Base-by-base conservation (phyloP, 2,113 vertebrate genomes). In the Poeciliopsis occidentalis region DNA sequence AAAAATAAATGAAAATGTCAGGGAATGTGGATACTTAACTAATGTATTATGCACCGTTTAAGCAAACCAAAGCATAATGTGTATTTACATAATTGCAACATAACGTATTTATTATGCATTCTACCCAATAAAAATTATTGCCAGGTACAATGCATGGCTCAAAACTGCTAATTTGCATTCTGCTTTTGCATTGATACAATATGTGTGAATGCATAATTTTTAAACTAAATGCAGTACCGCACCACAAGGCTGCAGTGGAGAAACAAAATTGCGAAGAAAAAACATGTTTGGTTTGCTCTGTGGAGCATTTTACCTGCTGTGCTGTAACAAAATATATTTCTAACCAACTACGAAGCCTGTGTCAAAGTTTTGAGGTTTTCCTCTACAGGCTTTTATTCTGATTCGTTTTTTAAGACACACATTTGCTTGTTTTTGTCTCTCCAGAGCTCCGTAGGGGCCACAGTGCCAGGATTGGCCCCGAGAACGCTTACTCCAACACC, bases 381-480 rank as follows among this genome's bases (percentile, higher is more conserved):
- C 17, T 51, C 47, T 7, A 51, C 12, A 7, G 47, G 6, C 13
- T 17, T 51, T 17, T 6, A 51, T 17, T 17, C 19, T n/a, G 51
- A 5, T 83, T 7, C 29, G 13, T 47, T 34, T 54, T 51, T 12
- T 26, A 47, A 39, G 51, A 71, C 15, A 54, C 60, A 4, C 10
- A 0, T 37, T 64, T 32, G 22, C 39, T 8, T 22, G 13, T 64
- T 64, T 30, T 62, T 30, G n/a, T 32, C 62, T 68, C 4, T 71
- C 27, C 61, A 93, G 92, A 89, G 86, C 70, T 83, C 94, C 57
- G 83, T 87, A 71, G 93, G 89, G 44, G 68, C 95, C 31, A 91
- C 95, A 70, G 95, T 96, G 87, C 94, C 96, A 34, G 96, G 95
- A 89, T 92, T 96, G 64, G 91, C 96, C 88, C 95, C 96, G 82